These are phyloP conservation scores for Pogonocherus hispidulus DNA, from an alignment of 2,888 invertebrate species.

Conservation along the genomic window DNA sequence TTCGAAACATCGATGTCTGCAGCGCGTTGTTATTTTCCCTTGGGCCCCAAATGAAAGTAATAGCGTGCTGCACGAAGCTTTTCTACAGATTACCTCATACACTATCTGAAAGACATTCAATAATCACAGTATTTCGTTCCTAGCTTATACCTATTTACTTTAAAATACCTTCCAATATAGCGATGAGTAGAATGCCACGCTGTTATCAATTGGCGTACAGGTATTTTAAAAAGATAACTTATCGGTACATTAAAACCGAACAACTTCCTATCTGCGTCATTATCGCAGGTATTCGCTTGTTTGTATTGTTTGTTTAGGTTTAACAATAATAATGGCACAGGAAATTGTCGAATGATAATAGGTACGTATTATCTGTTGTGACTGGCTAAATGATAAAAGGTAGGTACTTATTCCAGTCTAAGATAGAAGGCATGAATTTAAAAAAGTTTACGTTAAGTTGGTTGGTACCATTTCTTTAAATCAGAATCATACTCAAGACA, in stretches of 20 bases:
- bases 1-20: too few species aligned
- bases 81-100: too few species aligned
- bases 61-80: too few species aligned
- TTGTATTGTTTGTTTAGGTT: slow-evolving; percentile 17
- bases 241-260: neutral
- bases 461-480: too few species aligned
- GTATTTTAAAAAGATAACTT: neutral
- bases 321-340: neutral
- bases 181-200: neutral
- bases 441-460: too few species aligned
- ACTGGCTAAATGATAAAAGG: neutral
- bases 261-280: neutral
- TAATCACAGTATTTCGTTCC: neutral
- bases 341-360: neutral
- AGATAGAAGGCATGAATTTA: too few species aligned
- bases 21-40: too few species aligned
- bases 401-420: neutral
- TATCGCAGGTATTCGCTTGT: slow-evolving; percentile 10
- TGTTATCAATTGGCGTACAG: neutral
- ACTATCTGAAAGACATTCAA: too few species aligned
- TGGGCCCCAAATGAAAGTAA: too few species aligned
- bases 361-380: neutral
- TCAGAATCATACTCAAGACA: too few species aligned
- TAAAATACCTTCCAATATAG: neutral
- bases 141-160: neutral